Base-by-base conservation (phyloP, 2,797 vertebrate genomes). In the Silurus lanzhouensis region DNA sequence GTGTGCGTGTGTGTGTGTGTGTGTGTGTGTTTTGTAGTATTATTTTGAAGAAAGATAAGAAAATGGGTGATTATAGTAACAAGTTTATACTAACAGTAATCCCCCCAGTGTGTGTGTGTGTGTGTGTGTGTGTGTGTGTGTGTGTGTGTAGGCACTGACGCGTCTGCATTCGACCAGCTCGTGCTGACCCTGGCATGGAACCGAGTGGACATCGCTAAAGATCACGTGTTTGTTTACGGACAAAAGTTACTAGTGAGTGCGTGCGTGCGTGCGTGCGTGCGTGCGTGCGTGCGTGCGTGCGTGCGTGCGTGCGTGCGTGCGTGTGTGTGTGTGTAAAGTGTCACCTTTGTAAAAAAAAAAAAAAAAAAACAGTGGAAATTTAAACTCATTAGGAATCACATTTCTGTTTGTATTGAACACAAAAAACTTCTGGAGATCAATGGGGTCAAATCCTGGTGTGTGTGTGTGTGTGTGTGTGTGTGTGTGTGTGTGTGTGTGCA, bases 171-270 rank as follows among this genome's bases (percentile, higher is more conserved):
- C 92, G 97, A 99, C 94, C 98, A 99, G 91, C 96, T 99, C 88
- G 96, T 98, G 90, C 95, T 99, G 92, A 99, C 98, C 25, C 93
- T 99, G 92, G 98, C 98, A 3, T 99, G 98, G 98, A 96, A 99
- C 93, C 95, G 98, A 87, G 98, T 99, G 79, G 98, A 99, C 94
- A 99, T 99, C 89, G 98, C 98, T 92, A 99, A 99, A 96, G 98
- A 98, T 92, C 97, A 99, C 15, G 97, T 99, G 91, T 99, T 99
- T 96, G 97, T 99, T 91, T 99, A 99, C 83, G 98, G 98, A 89
- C 98, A 99, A 79, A 97, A 99, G 87, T 96, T 99, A 94, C 92
- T 99, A 97, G 98, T 99, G 96, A 25, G 97, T 96, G 27, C 60
- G 15, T n/a, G 68, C 61, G 52, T 68, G 60, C 68, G 61, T 48